phyloP scores from a whole-genome alignment of 2,797 vertebrate genomes.

The Eulemur rubriventer region DNA sequence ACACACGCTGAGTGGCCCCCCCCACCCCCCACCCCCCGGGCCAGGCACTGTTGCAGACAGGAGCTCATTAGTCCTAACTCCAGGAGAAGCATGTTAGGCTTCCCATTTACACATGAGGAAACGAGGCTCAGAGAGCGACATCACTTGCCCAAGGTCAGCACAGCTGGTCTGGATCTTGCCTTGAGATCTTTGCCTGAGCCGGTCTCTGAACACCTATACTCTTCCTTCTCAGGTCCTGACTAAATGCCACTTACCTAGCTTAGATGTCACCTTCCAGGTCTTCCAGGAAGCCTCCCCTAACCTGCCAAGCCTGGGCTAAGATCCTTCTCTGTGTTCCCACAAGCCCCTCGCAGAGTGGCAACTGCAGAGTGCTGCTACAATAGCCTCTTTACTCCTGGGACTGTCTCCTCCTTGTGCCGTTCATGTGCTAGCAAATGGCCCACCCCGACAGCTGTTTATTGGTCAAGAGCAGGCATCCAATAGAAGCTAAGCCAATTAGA shows the following conservation, averaged over 20 bases:
- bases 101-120: neutral
- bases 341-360: neutral
- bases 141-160: fast-evolving
- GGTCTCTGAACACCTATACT: neutral
- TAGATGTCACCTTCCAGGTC: neutral
- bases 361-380: neutral
- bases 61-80: neutral
- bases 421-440: neutral
- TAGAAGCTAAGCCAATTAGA: conserved; percentile 1
- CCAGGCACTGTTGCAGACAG: neutral
- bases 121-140: neutral
- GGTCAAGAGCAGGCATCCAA: neutral
- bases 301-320: neutral
- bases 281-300: neutral
- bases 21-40: fast-evolving
- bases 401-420: neutral
- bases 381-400: neutral
- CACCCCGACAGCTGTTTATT: neutral
- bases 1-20: neutral
- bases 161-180: neutral
- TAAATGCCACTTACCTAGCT: neutral
- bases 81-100: neutral
- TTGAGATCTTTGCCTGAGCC: neutral
- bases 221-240: neutral
- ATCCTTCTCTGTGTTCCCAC: neutral